Evolutionary conservation across 2,797 vertebrate genomes (phyloP), one percentile per base, ranked within the genome.

Genomic region (Dryobates pubescens): DNA sequence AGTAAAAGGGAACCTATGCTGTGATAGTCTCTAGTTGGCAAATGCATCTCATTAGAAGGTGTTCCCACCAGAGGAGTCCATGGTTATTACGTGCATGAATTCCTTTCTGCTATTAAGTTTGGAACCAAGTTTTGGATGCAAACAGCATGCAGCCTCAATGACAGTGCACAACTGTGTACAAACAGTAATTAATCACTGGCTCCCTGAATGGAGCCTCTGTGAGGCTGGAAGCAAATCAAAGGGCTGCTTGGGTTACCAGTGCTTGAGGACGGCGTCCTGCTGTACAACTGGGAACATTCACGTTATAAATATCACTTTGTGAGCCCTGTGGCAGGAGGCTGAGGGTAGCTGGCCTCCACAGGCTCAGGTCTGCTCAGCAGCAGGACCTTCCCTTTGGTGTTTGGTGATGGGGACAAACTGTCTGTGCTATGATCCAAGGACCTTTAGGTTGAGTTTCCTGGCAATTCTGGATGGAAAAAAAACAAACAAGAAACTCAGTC

Each of bases 161-260:
- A 64, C 81, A 88, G 82, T 30, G 32, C 79, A 65, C 57, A 94
- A 95, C 77, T 92, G 74, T 89, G 88, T 89, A 90, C 90, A 96
- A 96, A 94, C 91, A 93, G 73, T 73, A 96, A 96, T 96, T 95
- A 96, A 95, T 94, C 20, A 17, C 5, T 86, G 85, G 82, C 53
- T 74, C 83, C 74, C 82, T 97, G 90, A 97, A 96, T 96, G 86
- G 92, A 91, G 53, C 65, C 30, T 96, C 91, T 97, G 77, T 97
- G 89, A 94, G 67, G 63, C 92, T 93, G 80, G 90, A 95, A 80
- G 89, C 85, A 93, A 97, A 83, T 94, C 73, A 95, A 96, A 78
- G 81, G 89, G 47, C 91, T 94, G 86, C 38, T 78, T 79, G 57
- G 47, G 65, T 96, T 96, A 86, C 74, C 72, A 79, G 62, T 0